Evolutionary conservation across 2,113 vertebrate species (phyloP).

Genomic region (Scophthalmus maximus): DNA sequence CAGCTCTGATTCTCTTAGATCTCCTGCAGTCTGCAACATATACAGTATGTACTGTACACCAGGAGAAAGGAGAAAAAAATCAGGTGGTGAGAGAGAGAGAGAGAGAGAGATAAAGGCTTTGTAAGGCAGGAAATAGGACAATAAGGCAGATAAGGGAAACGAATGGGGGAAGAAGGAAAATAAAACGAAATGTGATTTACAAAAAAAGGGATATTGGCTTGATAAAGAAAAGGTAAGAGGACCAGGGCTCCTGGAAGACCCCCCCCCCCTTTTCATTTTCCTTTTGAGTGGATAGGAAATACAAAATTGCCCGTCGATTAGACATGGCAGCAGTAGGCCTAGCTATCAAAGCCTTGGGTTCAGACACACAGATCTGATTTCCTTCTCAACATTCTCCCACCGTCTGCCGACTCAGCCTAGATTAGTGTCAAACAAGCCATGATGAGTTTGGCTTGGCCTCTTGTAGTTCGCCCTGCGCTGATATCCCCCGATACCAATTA

Average conservation of each 20-base stretch:
- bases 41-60: too few relatives aligned
- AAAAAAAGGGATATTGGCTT: conserved; percentile 39
- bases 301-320: conserved; percentile 81
- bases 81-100: too few relatives aligned
- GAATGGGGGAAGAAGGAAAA: conserved; percentile 8
- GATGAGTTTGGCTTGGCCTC: conserved; percentile 81
- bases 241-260: conserved; percentile 24
- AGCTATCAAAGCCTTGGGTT: conserved; percentile 79
- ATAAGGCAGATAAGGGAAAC: neutral
- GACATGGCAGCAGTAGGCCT: conserved; percentile 78
- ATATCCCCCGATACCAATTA: conserved; percentile 84
- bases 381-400: conserved; percentile 79
- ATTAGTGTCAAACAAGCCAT: conserved; percentile 82
- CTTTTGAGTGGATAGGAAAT: conserved; percentile 75
- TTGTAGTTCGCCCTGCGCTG: conserved; percentile 75
- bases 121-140: neutral
- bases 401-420: conserved; percentile 78
- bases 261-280: conserved; percentile 37
- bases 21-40: neutral
- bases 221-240: conserved; percentile 47
- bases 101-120: neutral
- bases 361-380: conserved; percentile 81
- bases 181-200: neutral
- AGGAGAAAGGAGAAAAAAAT: too few relatives aligned
- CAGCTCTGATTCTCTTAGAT: too few relatives aligned